Evolutionary conservation across 2,113 vertebrate genomes (phyloP).

Genomic region (Sphyrna mokarran): DNA sequence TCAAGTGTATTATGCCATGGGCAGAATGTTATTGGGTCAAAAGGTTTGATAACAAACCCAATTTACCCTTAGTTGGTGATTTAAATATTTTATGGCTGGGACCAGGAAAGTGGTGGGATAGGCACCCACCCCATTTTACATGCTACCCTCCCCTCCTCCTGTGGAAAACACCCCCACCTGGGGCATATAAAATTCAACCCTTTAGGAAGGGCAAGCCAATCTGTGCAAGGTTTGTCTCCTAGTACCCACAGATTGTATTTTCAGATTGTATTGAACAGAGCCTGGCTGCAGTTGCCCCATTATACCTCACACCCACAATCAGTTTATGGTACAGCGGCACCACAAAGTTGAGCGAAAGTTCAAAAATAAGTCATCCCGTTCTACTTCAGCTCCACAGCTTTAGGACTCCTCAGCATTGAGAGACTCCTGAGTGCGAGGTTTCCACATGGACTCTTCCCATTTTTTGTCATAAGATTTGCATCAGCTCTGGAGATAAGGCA

Average conservation of each 20-base stretch:
- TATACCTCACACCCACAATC: not conserved
- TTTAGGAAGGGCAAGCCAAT: not conserved
- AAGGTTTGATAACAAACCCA: too few species aligned
- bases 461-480: not conserved
- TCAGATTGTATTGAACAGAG: not conserved
- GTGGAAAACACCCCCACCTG: too few species aligned
- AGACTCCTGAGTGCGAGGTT: not conserved
- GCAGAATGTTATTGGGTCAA: too few species aligned
- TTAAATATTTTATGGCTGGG: too few species aligned
- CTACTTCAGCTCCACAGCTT: not conserved
- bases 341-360: not conserved
- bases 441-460: not conserved
- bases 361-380: not conserved
- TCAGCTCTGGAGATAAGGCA: not conserved
- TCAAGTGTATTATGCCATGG: too few species aligned
- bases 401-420: not conserved
- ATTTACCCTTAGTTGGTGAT: too few species aligned
- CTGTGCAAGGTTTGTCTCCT: not conserved
- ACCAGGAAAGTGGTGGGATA: too few species aligned
- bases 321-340: not conserved
- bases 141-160: too few species aligned
- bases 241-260: not conserved
- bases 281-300: not conserved
- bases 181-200: not conserved
- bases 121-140: too few species aligned